A percentile compares a stretch with the other conserved stretches of the same genome.
phyloP scores from a whole-genome alignment of 2,888 invertebrate genomes.

The Pemphredon lugubris region DNA sequence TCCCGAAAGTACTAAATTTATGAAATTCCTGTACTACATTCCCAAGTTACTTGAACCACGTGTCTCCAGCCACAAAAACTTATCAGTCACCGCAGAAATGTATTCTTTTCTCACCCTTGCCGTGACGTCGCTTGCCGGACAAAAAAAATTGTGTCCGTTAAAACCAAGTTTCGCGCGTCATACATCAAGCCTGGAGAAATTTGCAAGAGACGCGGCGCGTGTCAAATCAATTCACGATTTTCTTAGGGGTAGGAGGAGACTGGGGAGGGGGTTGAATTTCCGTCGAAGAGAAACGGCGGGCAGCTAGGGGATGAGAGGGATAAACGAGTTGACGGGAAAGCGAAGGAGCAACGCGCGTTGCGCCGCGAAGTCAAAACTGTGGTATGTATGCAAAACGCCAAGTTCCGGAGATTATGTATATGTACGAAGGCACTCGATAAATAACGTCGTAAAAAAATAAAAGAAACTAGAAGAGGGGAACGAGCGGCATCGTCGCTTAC shows the following conservation, averaged over 20 bases:
- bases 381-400: conserved; percentile 44
- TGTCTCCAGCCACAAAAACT: no score
- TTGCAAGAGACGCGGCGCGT: conserved; percentile 5
- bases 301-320: conserved; percentile 18
- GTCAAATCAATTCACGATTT: conserved; percentile 50
- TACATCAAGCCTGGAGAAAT: conserved; percentile 19
- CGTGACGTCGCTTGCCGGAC: no score
- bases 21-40: no score
- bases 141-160: background rate
- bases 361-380: conserved; percentile 27
- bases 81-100: no score
- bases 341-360: conserved; percentile 24
- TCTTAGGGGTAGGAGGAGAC: no score
- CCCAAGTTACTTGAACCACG: no score
- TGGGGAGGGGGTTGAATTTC: no score
- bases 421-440: conserved; percentile 35
- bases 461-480: background rate
- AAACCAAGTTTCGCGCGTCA: background rate
- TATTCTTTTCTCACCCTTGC: no score
- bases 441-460: conserved; percentile 21
- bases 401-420: conserved; percentile 31
- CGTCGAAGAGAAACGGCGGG: background rate
- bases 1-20: no score
- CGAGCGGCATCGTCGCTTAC: background rate
- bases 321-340: conserved; percentile 32